phyloP scores from a whole-genome alignment of 1,140 invertebrate species.

The Steinernema feltiae region DNA sequence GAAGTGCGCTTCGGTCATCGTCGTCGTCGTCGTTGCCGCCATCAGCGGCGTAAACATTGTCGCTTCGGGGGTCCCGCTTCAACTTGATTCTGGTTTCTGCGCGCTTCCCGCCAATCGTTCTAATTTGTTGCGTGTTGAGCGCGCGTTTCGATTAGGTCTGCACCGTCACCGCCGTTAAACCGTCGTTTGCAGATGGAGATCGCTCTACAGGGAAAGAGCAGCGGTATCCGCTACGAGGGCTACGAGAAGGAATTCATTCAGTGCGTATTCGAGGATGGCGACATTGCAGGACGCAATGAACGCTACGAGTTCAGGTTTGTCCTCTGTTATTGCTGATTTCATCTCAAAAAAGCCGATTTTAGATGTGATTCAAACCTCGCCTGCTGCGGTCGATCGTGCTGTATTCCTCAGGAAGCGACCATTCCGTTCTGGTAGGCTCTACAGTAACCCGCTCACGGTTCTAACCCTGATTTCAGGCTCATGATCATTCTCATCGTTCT shows the following conservation, averaged over 20 bases:
- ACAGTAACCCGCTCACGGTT: neutral
- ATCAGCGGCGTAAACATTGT: neutral
- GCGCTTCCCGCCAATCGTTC: constrained; percentile 8
- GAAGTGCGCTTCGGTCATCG: too few species aligned
- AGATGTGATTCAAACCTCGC: constrained; percentile 36
- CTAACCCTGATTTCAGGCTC: constrained; percentile 36
- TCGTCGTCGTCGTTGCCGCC: neutral
- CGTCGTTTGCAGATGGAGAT: constrained; percentile 29
- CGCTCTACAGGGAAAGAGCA: constrained; percentile 36
- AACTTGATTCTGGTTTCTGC: neutral
- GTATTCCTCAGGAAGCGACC: constrained; percentile 26
- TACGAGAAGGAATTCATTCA: constrained; percentile 37
- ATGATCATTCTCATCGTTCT: constrained; percentile 47
- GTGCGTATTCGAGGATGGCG: constrained; percentile 42
- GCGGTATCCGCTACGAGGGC: constrained; percentile 38
- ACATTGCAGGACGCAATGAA: constrained; percentile 35
- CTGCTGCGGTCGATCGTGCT: constrained; percentile 38
- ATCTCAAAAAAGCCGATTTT: too few species aligned
- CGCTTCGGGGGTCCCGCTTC: neutral
- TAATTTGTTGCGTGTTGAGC: neutral
- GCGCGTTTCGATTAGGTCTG: too few species aligned
- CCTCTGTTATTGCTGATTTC: neutral
- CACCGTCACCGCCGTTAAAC: too few species aligned
- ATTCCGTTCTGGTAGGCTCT: constrained; percentile 43
- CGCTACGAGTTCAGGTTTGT: constrained; percentile 42